Evolutionary conservation across 2,797 vertebrate genomes (phyloP), one percentile per base, ranked within the genome.

Genomic region (Notoglanidium macrostoma): DNA sequence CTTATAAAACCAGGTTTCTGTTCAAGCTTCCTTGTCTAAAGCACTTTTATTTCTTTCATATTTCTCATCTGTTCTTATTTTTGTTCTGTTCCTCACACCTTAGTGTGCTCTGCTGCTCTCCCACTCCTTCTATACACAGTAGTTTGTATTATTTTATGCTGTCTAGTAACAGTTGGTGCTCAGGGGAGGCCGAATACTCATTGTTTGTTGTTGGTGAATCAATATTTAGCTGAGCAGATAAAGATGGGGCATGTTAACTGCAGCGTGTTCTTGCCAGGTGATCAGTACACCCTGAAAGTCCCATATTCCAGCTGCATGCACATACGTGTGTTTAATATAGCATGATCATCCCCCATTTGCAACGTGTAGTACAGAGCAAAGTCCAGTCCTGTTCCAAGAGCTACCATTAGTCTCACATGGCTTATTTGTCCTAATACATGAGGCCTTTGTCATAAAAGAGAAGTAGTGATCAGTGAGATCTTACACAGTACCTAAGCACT

Each of bases 141-240:
- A 40, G 23, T 78, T 40, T 40, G 32, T 81, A 35, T 78, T 67
- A n/a, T 80, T 44, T 79, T 35, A 55, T 10, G 40, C 32, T 11
- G 6, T 49, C n/a, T 73, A 54, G 11, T 72, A 83, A 87, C 87
- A 90, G 90, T 81, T 90, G 87, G 86, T 26, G 44, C 8, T 89
- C 89, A 73, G 86, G 72, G 26, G 44, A 86, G 82, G 81, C 65
- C 1, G 29, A 15, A 55, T 46, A 65, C 26, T 74, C 44, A 44
- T 6, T 86, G 35, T 85, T 86, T 89, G 84, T 88, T 86, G 84
- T 73, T 70, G 73, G 14, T 51, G 78, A 86, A 86, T 89, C 85
- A 90, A 87, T 91, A 89, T 91, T 90, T 87, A 87, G 81, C 74
- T 10, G 87, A 46, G 67, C 68, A 77, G 74, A 89, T 88, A 89